Evolutionary conservation across 1,140 invertebrate genomes (phyloP), one percentile per base, ranked within the genome.

Genomic region (Epicauta chinensis): DNA sequence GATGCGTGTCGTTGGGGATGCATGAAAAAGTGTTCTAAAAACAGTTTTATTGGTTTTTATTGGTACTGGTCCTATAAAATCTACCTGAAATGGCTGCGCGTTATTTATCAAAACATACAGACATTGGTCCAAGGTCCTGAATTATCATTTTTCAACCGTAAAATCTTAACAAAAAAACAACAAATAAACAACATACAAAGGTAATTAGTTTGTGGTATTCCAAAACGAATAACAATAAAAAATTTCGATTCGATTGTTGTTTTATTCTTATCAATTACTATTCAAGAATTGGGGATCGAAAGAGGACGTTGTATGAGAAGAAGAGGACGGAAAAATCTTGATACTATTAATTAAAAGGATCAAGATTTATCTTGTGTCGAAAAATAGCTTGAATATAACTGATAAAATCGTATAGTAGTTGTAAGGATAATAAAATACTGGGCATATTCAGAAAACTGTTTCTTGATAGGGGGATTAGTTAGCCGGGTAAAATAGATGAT

Each of bases 331-430:
- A 23, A 23, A 23, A 23, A 23, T 23, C 23, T 23, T 4, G 31
- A 47, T 47, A 38, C 34, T 56, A 64, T 64, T 64, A 64, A 64
- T 64, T 64, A 64, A 60, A 64, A 45, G 34, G 55, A 57, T 23
- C 23, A 61, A 62, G 60, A 62, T 64, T 64, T 62, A 62, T 62
- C 41, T 51, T 23, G 31, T 41, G 55, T 62, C 58, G 60, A 58
- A 23, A 60, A 64, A 60, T 62, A 64, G 54, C 61, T 57, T 45
- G 60, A 60, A 55, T 46, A 44, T 56, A 56, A 52, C 53, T 53
- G 62, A 64, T 64, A 60, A 60, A 52, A 62, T 62, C 60, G 49
- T 23, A 23, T 23, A 23, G 7, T 23, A 23, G 23, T 23, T 23
- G 23, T 23, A 5, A n/a, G 40, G 50, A 55, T 55, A 60, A 61